Evolutionary conservation across 2,797 vertebrate species (phyloP).

Genomic region (Novumbra hubbsi): DNA sequence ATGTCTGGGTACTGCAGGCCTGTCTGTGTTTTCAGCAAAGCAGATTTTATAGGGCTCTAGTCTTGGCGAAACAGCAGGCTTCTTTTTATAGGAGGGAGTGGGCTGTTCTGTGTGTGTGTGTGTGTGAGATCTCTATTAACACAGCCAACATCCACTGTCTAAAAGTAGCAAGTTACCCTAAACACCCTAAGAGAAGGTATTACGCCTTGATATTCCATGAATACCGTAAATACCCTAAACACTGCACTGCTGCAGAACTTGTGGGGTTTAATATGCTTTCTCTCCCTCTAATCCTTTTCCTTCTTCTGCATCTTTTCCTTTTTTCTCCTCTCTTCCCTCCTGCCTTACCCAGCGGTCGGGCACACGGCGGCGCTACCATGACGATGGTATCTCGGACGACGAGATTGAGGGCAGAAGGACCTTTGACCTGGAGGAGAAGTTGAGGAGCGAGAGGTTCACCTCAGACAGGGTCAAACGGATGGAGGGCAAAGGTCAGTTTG

Average conservation of each 20-base stretch:
- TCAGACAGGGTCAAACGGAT: conserved; percentile 87
- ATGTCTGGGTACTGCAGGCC: neutral
- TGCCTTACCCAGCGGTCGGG: conserved; percentile 82
- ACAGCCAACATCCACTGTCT: neutral
- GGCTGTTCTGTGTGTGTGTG: neutral
- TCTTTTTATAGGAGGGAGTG: neutral
- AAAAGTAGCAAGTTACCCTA: neutral
- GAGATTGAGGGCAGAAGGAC: conserved; percentile 96
- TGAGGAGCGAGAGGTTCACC: conserved; percentile 85
- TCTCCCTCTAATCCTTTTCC: neutral
- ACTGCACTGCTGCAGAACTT: neutral
- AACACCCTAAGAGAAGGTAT: neutral
- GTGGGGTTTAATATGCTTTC: neutral
- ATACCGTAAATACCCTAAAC: neutral
- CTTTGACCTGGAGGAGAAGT: conserved; percentile 94
- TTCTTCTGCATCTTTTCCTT: neutral
- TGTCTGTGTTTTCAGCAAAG: neutral
- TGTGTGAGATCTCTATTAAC: neutral
- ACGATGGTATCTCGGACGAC: conserved; percentile 95
- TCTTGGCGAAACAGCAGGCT: neutral
- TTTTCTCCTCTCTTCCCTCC: neutral
- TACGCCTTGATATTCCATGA: neutral
- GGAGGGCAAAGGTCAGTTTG: conserved; percentile 87
- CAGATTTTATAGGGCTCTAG: neutral
- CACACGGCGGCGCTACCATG: conserved; percentile 90